Percentiles rank a stretch among this genome's conserved stretches.
Evolutionary conservation across 2,888 invertebrate species (phyloP).

Genomic region (Euzetes globulus): DNA sequence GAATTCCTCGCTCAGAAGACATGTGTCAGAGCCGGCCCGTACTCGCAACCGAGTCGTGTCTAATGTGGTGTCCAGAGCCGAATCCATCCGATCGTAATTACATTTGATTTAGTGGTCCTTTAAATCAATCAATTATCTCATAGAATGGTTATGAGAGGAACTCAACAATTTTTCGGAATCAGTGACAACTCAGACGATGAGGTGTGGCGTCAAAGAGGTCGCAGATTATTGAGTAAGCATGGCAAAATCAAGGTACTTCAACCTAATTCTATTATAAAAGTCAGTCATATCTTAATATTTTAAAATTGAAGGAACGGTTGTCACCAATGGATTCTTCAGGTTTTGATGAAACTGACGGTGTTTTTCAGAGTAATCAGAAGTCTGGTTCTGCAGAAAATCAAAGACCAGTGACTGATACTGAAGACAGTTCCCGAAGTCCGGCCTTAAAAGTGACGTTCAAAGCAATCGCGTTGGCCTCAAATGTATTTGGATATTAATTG

Average conservation of each 20-base stretch:
- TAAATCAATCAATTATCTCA: background rate
- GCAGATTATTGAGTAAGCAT: conserved; percentile 64
- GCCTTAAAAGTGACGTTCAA: background rate
- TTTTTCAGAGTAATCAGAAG: background rate
- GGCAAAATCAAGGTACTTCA: conserved; percentile 48
- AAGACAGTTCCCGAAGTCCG: background rate
- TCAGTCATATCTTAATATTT: background rate
- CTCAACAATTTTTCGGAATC: conserved; percentile 59
- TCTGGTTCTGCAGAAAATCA: background rate
- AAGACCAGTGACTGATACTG: background rate
- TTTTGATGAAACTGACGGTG: conserved; percentile 22
- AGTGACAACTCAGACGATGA: conserved; percentile 62
- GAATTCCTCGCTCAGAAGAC: background rate
- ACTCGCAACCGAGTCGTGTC: background rate
- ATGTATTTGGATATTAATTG: background rate
- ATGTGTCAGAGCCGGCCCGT: conserved; percentile 2
- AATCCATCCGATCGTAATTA: background rate
- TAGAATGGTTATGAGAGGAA: background rate
- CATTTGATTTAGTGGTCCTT: background rate
- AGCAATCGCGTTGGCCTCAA: background rate
- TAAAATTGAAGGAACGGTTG: background rate
- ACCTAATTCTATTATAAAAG: background rate
- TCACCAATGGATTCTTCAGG: background rate
- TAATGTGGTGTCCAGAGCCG: background rate
- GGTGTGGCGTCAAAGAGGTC: conserved; percentile 70